Evolutionary conservation across 2,113 vertebrate species (phyloP).

Genomic region (Vimba vimba): DNA sequence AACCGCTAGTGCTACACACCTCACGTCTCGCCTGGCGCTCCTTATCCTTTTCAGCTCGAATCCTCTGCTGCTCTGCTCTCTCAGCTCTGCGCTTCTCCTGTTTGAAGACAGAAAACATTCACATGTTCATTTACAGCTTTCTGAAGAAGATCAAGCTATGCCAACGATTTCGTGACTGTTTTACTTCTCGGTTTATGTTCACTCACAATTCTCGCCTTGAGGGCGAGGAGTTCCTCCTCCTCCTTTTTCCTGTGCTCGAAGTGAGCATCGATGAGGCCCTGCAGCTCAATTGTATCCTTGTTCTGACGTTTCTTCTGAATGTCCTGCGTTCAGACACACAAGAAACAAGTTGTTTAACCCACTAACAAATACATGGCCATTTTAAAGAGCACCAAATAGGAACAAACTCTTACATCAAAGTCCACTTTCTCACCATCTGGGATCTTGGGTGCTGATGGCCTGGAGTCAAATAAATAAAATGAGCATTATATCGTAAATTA

Average conservation of each 20-base stretch:
- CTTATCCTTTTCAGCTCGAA: conserved; percentile 91
- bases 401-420: conserved; percentile 91
- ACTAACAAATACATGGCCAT: not conserved
- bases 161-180: too few relatives aligned
- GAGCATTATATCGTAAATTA: not conserved
- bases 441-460: conserved; percentile 92
- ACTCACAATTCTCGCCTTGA: conserved; percentile 96
- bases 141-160: not conserved
- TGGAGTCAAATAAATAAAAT: conserved; percentile 58
- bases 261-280: conserved; percentile 93
- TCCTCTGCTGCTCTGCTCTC: conserved; percentile 92
- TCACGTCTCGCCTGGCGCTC: conserved; percentile 92
- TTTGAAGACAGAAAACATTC: not conserved
- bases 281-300: conserved; percentile 95
- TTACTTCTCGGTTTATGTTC: not conserved
- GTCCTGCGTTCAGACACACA: conserved; percentile 76
- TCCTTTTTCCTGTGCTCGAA: conserved; percentile 96
- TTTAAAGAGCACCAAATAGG: not conserved
- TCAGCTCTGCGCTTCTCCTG: conserved; percentile 97
- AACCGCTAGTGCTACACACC: conserved; percentile 69
- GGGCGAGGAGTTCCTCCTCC: conserved; percentile 93
- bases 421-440: conserved; percentile 98
- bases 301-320: conserved; percentile 99
- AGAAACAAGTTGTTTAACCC: not conserved
- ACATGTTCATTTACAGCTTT: not conserved